A percentile compares a stretch with the other conserved stretches of the same genome.
phyloP scores from a whole-genome alignment of 2,888 invertebrate genomes.

The Meiosimyza decipiens region DNA sequence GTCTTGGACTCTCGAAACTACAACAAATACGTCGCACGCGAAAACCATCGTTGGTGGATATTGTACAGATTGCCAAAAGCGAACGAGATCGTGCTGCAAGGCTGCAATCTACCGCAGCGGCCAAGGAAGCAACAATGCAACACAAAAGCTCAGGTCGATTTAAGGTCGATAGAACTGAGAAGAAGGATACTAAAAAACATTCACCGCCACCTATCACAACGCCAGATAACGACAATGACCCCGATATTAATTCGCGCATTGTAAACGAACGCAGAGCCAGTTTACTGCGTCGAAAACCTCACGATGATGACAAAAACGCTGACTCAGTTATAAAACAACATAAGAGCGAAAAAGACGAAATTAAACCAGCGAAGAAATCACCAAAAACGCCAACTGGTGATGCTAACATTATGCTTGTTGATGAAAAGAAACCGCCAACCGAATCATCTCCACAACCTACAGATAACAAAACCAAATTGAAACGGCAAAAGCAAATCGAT shows the following conservation, averaged over 20 bases:
- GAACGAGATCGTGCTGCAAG: slow-evolving; percentile 56
- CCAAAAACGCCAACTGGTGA: background rate
- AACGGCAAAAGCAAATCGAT: background rate
- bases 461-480: slow-evolving; percentile 11
- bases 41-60: slow-evolving; percentile 64
- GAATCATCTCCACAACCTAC: background rate
- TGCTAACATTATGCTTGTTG: slow-evolving; percentile 20
- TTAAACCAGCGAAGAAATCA: background rate
- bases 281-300: slow-evolving; percentile 55
- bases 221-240: slow-evolving; percentile 55
- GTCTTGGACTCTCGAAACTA: slow-evolving; percentile 55
- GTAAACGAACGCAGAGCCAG: slow-evolving; percentile 63
- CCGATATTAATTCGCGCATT: slow-evolving; percentile 60
- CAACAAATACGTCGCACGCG: slow-evolving; percentile 59
- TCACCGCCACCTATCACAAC: slow-evolving; percentile 1
- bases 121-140: slow-evolving; percentile 52
- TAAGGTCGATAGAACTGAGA: slow-evolving; percentile 56
- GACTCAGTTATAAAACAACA: background rate
- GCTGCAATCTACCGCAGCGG: slow-evolving; percentile 21
- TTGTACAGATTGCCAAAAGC: slow-evolving; percentile 61
- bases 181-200: slow-evolving; percentile 40
- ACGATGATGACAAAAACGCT: slow-evolving; percentile 42
- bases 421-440: slow-evolving; percentile 20
- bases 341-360: slow-evolving; percentile 25
- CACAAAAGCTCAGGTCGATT: slow-evolving; percentile 55